These are phyloP conservation scores for Dryobates pubescens DNA, from an alignment of 2,797 vertebrate species.

Conservation along the genomic window DNA sequence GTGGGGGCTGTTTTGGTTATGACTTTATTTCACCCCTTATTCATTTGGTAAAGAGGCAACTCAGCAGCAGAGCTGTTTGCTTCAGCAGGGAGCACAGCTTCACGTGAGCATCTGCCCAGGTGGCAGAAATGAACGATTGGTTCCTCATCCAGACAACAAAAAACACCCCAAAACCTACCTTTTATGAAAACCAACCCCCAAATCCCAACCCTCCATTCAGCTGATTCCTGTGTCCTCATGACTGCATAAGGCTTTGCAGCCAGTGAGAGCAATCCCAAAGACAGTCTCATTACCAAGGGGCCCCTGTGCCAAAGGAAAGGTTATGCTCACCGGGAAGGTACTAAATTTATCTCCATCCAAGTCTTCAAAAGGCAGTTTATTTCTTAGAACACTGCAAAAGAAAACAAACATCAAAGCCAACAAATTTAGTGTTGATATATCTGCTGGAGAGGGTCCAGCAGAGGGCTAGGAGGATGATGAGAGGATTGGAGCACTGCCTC, in stretches of 20 bases:
- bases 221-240: background rate
- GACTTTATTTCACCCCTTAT: conserved; percentile 38
- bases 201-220: background rate
- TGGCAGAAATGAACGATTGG: conserved; percentile 17
- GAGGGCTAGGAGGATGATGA: too few relatives aligned
- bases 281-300: background rate
- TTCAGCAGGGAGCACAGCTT: conserved; percentile 32
- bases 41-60: conserved; percentile 52
- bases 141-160: background rate
- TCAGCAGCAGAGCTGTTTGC: conserved; percentile 40
- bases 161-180: background rate
- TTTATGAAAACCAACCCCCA: background rate
- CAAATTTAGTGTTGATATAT: background rate
- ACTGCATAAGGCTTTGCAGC: conserved; percentile 28
- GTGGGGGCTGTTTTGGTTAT: background rate
- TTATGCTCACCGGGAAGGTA: conserved; percentile 78
- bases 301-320: conserved; percentile 18
- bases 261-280: background rate
- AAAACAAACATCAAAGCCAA: background rate
- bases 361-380: conserved; percentile 77
- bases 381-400: conserved; percentile 65
- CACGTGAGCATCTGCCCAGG: background rate
- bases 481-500: too few relatives aligned
- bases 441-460: too few relatives aligned
- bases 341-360: conserved; percentile 80